Base-by-base conservation (phyloP, 2,888 invertebrate species). In the Octonoba sinensis region DNA sequence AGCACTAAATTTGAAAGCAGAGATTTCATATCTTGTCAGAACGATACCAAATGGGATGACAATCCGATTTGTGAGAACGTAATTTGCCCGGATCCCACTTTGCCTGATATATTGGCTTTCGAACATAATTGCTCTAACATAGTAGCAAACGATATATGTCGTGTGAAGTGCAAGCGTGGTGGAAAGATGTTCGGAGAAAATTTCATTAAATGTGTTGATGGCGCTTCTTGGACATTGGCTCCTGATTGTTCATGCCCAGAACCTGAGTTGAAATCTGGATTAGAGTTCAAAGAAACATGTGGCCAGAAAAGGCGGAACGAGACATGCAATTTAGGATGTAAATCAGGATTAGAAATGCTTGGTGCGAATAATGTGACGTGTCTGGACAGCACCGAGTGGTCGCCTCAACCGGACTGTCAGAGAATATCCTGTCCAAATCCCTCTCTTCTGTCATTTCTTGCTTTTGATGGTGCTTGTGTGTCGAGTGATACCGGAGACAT, bases 131-230 rank as follows among this genome's bases (percentile, higher is more conserved):
- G n/a, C n/a, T n/a, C n/a, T n/a, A n/a, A n/a, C n/a, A n/a, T n/a
- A n/a, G n/a, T n/a, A n/a, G n/a, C n/a, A n/a, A n/a, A n/a, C n/a
- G n/a, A n/a, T n/a, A n/a, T n/a, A n/a, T n/a, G n/a, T n/a, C n/a
- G n/a, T n/a, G n/a, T n/a, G n/a, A 36, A 27, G 44, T 78, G 78
- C 15, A 49, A 24, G 18, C 59, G 66, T 51, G 78, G 79, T 20
- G 79, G 73, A 0, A 59, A 20, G 51, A 13, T 12, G 6, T 27
- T 27, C 6, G 27, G 27, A 27, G 6, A 27, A 27, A 27, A 6
- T 27, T 27, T 27, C 6, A 27, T 27, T 27, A 2, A 27, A 27
- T 27, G 27, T 27, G 6, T 27, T 27, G 6, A 27, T 3, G 27
- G 27, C 27, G 27, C 6, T 27, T 3, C 3, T 27, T 27, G 27